These are phyloP conservation scores for Barypeithes pellucidus DNA, from an alignment of 2,888 invertebrate genomes.

Conservation along the genomic window DNA sequence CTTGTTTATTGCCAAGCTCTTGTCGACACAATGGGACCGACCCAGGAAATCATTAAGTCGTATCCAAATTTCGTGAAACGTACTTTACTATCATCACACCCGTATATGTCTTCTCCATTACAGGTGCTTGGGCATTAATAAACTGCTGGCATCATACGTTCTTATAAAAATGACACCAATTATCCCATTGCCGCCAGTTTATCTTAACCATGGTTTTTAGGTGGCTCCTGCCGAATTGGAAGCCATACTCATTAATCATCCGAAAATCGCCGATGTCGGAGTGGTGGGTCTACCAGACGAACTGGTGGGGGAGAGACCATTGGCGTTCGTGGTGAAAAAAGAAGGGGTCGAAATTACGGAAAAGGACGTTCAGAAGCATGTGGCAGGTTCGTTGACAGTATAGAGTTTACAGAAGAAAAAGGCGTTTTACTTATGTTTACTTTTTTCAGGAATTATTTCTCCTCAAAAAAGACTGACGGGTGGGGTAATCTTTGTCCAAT, in stretches of 20 bases:
- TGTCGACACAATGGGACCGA: no score
- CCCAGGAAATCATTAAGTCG: no score
- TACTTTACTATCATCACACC: no score
- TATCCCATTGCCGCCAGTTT: not conserved
- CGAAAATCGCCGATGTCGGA: slow-evolving; percentile 84
- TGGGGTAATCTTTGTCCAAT: slow-evolving; percentile 73
- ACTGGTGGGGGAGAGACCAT: slow-evolving; percentile 82
- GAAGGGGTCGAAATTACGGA: slow-evolving; percentile 65
- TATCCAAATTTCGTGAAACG: no score
- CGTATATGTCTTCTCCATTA: no score
- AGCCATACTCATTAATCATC: slow-evolving; percentile 80
- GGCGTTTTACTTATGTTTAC: no score
- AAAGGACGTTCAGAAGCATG: slow-evolving; percentile 71
- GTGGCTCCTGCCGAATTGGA: slow-evolving; percentile 94
- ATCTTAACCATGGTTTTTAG: slow-evolving; percentile 69
- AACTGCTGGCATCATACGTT: no score
- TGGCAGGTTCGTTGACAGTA: slow-evolving; percentile 12
- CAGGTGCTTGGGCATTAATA: no score
- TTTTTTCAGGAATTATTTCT: slow-evolving; percentile 75
- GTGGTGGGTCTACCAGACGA: slow-evolving; percentile 85
- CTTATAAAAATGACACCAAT: not conserved
- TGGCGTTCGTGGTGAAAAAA: slow-evolving; percentile 77
- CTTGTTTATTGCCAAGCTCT: no score
- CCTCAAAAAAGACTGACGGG: slow-evolving; percentile 81
- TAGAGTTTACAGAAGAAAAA: no score